Conservation (phyloP, 2,113 vertebrate genomes). For the Cariama cristata region DNA sequence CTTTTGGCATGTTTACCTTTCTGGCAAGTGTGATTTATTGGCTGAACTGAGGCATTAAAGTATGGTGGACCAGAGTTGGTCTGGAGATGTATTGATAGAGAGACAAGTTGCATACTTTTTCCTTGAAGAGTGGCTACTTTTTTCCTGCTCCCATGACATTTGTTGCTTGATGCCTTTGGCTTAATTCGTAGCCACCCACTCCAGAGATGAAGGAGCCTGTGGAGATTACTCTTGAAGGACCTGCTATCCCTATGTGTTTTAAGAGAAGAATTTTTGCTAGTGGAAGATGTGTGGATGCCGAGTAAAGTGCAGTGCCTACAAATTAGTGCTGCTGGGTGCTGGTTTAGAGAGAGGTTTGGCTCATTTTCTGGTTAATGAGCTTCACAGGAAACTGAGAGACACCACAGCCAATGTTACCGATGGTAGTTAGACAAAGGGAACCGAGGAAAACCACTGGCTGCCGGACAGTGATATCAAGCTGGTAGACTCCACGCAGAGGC, state of each 20-base stretch:
- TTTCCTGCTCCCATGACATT: not conserved
- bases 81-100: not conserved
- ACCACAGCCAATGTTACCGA: not conserved
- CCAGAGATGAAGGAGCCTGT: not conserved
- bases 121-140: not conserved
- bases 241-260: not conserved
- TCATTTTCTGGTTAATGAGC: not conserved
- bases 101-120: not conserved
- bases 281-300: not conserved
- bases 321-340: fast-evolving
- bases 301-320: not conserved
- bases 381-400: fast-evolving
- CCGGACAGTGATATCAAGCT: not conserved
- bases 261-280: not conserved
- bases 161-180: not conserved
- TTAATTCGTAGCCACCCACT: not conserved
- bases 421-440: not conserved
- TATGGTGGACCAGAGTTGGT: not conserved
- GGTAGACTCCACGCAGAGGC: fast-evolving
- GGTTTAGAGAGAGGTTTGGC: not conserved
- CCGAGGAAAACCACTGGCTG: fast-evolving
- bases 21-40: not conserved
- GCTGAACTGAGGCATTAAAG: not conserved
- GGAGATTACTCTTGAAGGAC: not conserved
- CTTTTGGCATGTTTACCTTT: not conserved